Base-by-base conservation (phyloP, 2,888 invertebrate genomes). In the Microctonus hyperodae region DNA sequence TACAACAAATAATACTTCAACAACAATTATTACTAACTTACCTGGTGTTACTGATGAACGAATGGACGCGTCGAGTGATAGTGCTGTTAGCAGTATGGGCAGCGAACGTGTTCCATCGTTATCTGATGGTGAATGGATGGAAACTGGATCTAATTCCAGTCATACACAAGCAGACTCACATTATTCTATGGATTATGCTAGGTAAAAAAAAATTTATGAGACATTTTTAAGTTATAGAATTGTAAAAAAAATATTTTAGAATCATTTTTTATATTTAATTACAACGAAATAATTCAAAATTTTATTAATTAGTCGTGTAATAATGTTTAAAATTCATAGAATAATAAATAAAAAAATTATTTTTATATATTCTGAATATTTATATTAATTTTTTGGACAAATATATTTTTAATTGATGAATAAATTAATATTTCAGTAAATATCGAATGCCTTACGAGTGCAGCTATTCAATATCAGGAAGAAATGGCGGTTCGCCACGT, bases 41-140 rank as follows among this genome's bases (percentile, higher is more conserved):
- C 72, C 77, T 28, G 78, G 75, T 58, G 78, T 79, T 22, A 81
- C 85, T 50, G 89, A 88, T 74, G 86, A 93, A 84, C 89, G 92
- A 7, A 88, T 92, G 85, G 93, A 96, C 81, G 93, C 94, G 0
- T 94, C 94, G 16, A 94, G 94, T 65, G 96, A 96, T 84, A 95
- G 95, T 79, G 95, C 95, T 0, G 95, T 95, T 37, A 95, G 95
- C 69, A 95, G 95, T 1, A 94, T 96, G 94, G 95, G 95, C 2
- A 95, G 95, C 1, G 95, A 96, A 79, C 88, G 95, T 13, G 94
- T 95, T 10, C 93, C 94, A 2, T 94, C 94, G 0, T 86, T 95
- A 1, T 95, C 95, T 1, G 95, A 95, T 79, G 92, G 93, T 2
- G 95, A 95, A 79, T 95, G 95, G 95, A 94, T 94, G 82, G 95